Percentiles rank a stretch among this genome's conserved stretches.
phyloP scores from a whole-genome alignment of 2,888 invertebrate species.

The Nipponacmea schrenckii region DNA sequence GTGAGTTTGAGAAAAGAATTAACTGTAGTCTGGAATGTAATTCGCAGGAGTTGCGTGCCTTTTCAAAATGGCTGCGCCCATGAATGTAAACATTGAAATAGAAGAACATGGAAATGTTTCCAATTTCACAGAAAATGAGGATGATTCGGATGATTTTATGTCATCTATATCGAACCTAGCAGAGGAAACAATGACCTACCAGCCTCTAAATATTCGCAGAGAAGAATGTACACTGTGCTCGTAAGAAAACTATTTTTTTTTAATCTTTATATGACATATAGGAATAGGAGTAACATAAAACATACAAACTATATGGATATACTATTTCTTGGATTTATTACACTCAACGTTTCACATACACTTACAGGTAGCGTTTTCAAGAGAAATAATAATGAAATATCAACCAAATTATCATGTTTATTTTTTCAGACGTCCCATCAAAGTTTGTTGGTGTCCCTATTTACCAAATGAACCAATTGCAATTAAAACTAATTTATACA shows the following conservation, averaged over 20 bases:
- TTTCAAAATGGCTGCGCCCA: background rate
- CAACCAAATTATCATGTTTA: too few relatives aligned
- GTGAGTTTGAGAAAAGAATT: too few relatives aligned
- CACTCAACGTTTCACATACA: too few relatives aligned
- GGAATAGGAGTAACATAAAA: too few relatives aligned
- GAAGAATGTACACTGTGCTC: background rate
- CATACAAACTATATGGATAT: too few relatives aligned
- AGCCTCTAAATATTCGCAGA: background rate
- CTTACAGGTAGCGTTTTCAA: too few relatives aligned
- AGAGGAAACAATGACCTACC: background rate
- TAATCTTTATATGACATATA: too few relatives aligned
- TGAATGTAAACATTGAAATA: background rate
- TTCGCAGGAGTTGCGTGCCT: background rate
- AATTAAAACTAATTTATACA: conserved; percentile 79
- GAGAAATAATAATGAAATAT: too few relatives aligned
- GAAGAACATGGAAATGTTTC: background rate
- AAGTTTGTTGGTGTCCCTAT: conserved; percentile 91
- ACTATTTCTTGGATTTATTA: too few relatives aligned
- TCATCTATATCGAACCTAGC: background rate
- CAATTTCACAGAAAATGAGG: background rate
- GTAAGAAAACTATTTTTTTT: background rate
- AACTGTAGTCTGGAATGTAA: too few relatives aligned
- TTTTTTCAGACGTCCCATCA: conserved; percentile 78
- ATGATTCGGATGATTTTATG: background rate
- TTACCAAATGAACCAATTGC: conserved; percentile 78